A percentile compares a stretch with the other conserved stretches of the same genome.
Conservation (phyloP, 2,797 vertebrate species). For the Rhinoraja longicauda region DNA sequence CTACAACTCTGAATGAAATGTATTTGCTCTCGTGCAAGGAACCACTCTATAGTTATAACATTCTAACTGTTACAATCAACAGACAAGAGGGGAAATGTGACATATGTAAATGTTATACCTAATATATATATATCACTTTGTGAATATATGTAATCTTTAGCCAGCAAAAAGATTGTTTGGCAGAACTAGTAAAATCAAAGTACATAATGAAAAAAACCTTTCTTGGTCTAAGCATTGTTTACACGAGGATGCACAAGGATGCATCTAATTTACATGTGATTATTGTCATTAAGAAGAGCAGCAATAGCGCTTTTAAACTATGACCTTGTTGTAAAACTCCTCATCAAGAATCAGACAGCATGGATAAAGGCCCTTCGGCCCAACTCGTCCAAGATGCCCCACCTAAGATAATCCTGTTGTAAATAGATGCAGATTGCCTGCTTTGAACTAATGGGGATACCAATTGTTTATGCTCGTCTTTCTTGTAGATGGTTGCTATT, state of each 20-base stretch:
- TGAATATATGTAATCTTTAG: background rate
- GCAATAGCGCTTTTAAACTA: background rate
- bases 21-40: background rate
- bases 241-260: background rate
- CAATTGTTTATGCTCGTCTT: background rate
- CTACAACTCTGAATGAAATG: background rate
- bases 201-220: background rate
- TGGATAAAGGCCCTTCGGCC: too few species aligned
- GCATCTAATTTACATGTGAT: background rate
- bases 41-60: background rate
- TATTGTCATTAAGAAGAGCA: background rate
- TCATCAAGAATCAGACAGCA: too few species aligned
- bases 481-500: background rate
- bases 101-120: background rate
- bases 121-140: background rate
- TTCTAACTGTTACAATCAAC: background rate
- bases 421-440: background rate
- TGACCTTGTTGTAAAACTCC: background rate
- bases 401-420: too few species aligned
- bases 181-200: background rate
- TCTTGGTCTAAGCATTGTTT: background rate
- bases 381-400: too few species aligned
- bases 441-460: conserved; percentile 9
- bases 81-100: background rate
- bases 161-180: background rate